Evolutionary conservation across 1,140 invertebrate species (phyloP), one percentile per base, ranked within the genome.

Genomic region (Zaprionus inermis): DNA sequence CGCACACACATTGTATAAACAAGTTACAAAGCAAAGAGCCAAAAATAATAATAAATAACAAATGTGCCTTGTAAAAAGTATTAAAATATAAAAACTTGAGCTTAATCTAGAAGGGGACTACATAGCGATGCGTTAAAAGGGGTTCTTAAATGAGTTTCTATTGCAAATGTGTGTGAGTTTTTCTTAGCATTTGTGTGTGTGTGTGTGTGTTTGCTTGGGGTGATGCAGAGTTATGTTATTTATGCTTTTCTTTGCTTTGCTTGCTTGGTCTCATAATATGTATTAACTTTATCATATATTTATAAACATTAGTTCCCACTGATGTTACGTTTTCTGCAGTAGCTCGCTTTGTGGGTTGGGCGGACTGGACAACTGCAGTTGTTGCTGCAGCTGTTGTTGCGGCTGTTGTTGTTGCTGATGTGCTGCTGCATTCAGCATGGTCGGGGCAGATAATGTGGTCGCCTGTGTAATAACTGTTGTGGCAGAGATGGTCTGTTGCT

Each of bases 241-340:
- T 59, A 75, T 78, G 77, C 74, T 81, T 81, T 79, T 73, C 73
- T 83, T 88, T 77, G 81, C 79, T 49, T 68, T 74, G 14, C 76
- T 78, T 75, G 79, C 83, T 88, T 88, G 84, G 84, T 88, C 84
- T 88, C 76, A 76, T 84, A 80, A 89, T 89, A 88, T 88, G 81
- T 88, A 79, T 88, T 81, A 76, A 78, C 49, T 77, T 86, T 88
- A 84, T 88, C 89, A 92, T 91, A 92, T 92, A 92, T 92, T 92
- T 83, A 92, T 92, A 90, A 92, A 92, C 90, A 92, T 91, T 77
- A 92, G 76, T 92, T 92, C 91, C 91, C 91, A 92, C 91, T 92
- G 90, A 91, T 91, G 91, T 92, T 92, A 92, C 91, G 91, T 92
- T 77, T 92, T 92, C 73, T 91, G 91, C 58, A 84, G 90, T 79